A percentile compares a stretch with the other conserved stretches of the same genome.
These are phyloP conservation scores for Henricia sp. DNA, from an alignment of 53 echinoderm and acorn worm species.

Conservation along the genomic window DNA sequence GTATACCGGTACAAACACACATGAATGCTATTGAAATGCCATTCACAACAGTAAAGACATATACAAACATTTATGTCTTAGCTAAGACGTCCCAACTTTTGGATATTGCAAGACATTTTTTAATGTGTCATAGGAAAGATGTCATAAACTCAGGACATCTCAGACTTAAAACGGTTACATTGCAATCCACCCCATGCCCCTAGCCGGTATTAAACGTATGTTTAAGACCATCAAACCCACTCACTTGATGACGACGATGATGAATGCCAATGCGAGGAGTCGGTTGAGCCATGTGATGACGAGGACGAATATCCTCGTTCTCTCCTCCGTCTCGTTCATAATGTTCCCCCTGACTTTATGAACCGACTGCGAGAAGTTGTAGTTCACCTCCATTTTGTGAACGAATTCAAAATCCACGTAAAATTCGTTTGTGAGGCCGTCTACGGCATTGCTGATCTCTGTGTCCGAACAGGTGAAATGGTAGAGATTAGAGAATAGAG, in stretches of 20 bases:
- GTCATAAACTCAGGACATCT: too few relatives aligned
- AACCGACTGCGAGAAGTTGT: slow-evolving; percentile 72
- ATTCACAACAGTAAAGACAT: too few relatives aligned
- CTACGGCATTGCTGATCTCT: slow-evolving; percentile 62
- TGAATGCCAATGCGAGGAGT: slow-evolving; percentile 68
- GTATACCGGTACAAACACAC: too few relatives aligned
- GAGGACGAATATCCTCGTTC: slow-evolving; percentile 65
- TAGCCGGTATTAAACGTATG: neutral
- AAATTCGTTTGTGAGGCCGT: slow-evolving; percentile 69
- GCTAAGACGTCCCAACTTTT: too few relatives aligned
- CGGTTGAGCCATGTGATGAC: slow-evolving; percentile 72
- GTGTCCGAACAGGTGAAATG: slow-evolving; percentile 14
- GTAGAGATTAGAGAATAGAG: too few relatives aligned
- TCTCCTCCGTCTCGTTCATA: slow-evolving; percentile 68
- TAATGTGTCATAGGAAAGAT: too few relatives aligned
- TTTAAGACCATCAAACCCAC: too few relatives aligned
- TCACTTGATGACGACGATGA: slow-evolving; percentile 84
- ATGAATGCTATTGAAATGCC: too few relatives aligned
- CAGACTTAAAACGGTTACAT: too few relatives aligned
- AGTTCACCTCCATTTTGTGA: slow-evolving; percentile 72
- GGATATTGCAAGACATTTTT: too few relatives aligned
- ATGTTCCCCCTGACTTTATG: slow-evolving; percentile 77
- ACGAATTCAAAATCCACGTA: slow-evolving; percentile 75
- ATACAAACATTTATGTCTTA: too few relatives aligned
- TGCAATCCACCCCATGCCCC: too few relatives aligned